Evolutionary conservation across 2,797 vertebrate species (phyloP), one percentile per base, ranked within the genome.

Genomic region (Enoplosus armatus): DNA sequence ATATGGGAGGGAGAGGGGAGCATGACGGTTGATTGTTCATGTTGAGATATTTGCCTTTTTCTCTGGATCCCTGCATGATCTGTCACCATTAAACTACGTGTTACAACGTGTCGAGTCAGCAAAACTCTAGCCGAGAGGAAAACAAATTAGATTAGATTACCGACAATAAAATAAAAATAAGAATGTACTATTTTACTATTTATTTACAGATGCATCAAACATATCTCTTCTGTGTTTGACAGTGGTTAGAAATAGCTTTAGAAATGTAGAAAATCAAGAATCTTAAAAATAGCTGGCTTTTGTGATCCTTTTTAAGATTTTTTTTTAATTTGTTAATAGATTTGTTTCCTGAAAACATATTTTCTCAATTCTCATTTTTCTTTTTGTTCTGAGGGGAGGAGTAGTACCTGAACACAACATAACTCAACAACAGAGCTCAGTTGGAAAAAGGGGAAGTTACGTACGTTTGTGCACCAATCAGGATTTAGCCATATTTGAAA

Each of bases 131-230:
- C 7, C 20, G 7, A 70, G 29, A 41, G 8, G 15, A 31, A 56
- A 55, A 47, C 20, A 20, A 27, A 20, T 50, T 5, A 2, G 47
- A 24, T 54, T 22, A 10, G 37, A 74, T 31, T 5, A 27, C 2
- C 4, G 51, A 43, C 14, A 27, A 15, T 58, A 48, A 10, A 78
- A 58, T 64, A 29, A 59, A 9, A 77, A 58, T 64, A 37, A 37
- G 2, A 31, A 50, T 68, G 62, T 12, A 45, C 9, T 41, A 33
- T 41, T 47, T 33, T 62, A n/a, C n/a, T 37, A n/a, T 48, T 22
- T 10, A 16, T 43, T 43, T 43, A 16, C 41, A 39, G 11, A 14
- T 39, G 20, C 14, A 35, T 2, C 29, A 65, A 43, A 66, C 8
- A 1, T 31, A 48, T 18, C 22, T 18, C 29, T 24, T 5, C 22